Evolutionary conservation across 2,888 invertebrate genomes (phyloP).

Genomic region (Anorthoa munda): DNA sequence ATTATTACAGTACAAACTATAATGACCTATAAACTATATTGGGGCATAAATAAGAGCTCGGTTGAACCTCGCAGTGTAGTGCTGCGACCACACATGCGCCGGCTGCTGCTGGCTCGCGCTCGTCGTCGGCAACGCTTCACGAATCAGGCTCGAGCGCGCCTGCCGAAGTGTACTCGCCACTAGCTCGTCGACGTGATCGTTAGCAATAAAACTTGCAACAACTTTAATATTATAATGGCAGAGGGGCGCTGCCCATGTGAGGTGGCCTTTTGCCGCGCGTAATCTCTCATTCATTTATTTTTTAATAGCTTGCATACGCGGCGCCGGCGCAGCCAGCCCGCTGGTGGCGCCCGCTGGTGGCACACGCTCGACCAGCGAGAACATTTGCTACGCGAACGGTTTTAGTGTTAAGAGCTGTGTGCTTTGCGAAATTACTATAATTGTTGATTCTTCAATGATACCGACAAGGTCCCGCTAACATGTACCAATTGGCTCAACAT

Average conservation of each 20-base stretch:
- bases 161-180: conserved; percentile 3
- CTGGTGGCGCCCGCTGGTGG: background rate
- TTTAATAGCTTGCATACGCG: conserved; percentile 20
- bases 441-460: conserved; percentile 57
- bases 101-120: background rate
- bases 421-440: conserved; percentile 61
- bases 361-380: conserved; percentile 12
- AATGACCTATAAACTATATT: conserved; percentile 42
- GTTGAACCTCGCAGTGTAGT: conserved; percentile 6
- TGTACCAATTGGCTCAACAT: conserved; percentile 29
- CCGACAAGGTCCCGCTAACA: conserved; percentile 50
- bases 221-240: conserved; percentile 17
- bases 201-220: conserved; percentile 26
- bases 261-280: conserved; percentile 36
- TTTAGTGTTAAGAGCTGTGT: conserved; percentile 42
- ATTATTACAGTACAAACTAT: conserved; percentile 46
- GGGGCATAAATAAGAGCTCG: conserved; percentile 41
- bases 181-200: conserved; percentile 13
- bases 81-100: conserved; percentile 16
- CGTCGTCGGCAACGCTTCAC: too few species aligned
- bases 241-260: conserved; percentile 14
- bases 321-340: conserved; percentile 9
- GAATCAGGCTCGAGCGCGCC: background rate
- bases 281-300: conserved; percentile 43
- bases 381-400: conserved; percentile 58